Base-by-base conservation (phyloP, 2,797 vertebrate genomes). In the Halcyon badia region DNA sequence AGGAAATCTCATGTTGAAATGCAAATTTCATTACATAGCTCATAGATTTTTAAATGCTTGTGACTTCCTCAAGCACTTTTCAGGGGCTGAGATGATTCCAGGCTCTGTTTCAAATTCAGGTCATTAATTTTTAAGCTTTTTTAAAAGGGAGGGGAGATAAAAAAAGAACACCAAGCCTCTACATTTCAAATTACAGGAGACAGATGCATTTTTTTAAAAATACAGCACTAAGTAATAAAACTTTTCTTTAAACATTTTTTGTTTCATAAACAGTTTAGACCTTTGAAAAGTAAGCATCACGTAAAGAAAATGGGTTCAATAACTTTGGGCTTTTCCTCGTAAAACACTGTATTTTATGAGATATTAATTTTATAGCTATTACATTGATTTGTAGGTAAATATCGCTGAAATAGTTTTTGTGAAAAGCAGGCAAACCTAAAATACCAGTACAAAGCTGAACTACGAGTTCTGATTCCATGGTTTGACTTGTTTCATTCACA, bases 21-120 rank as follows among this genome's bases (percentile, higher is more conserved):
- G 83, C 68, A 64, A 65, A 88, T 96, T 93, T 94, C 88, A 82
- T 93, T 91, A 92, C 37, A 52, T 89, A 96, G 56, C 56, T 70
- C 70, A 89, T 73, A 84, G 88, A 52, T 93, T 92, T 96, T 96
- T 84, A 82, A 94, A 66, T 68, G 56, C 39, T 87, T 90, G 6
- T 84, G 89, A 49, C 64, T 93, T 96, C 60, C 70, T 68, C 62
- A 89, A 62, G 90, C 33, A 21, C 56, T 70, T 90, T 87, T 90
- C 60, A 82, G 35, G 42, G 22, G 5, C 42, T 90, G 68, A 87
- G 92, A 92, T 90, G 70, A 89, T 93, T 96, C 39, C 17, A 72
- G 66, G 10, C 28, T 69, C 21, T 66, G 20, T 83, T 90, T 94
- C 62, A 79, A 48, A 25, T 75, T 70, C 10, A 89, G 35, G 30